These are phyloP conservation scores for Pelobates cultripes DNA, from an alignment of 2,797 vertebrate genomes.

Conservation along the genomic window DNA sequence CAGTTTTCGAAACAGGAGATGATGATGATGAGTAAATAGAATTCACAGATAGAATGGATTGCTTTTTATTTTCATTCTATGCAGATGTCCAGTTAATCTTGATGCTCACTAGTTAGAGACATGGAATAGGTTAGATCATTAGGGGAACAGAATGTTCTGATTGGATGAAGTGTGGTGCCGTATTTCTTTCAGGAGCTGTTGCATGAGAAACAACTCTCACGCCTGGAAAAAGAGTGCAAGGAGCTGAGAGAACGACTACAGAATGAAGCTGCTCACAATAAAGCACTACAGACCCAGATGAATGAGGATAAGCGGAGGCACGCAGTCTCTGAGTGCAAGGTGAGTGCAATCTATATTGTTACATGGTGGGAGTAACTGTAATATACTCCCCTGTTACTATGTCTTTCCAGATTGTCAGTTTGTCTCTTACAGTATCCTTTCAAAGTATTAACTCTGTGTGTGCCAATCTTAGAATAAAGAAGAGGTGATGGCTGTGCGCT, in stretches of 20 bases:
- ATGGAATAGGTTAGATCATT: not conserved
- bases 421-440: too few species aligned
- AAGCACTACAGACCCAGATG: constrained; percentile 88
- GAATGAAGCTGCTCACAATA: constrained; percentile 85
- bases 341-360: constrained; percentile 52
- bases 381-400: too few species aligned
- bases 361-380: too few species aligned
- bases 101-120: not conserved
- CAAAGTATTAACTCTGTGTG: not conserved
- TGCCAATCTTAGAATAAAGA: constrained; percentile 83
- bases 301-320: constrained; percentile 92
- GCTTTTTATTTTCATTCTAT: too few species aligned
- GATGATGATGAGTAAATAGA: too few species aligned
- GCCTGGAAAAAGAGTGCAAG: constrained; percentile 85
- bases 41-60: too few species aligned
- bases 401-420: too few species aligned
- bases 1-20: too few species aligned
- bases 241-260: constrained; percentile 87
- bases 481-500: constrained; percentile 91
- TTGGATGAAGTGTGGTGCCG: not conserved
- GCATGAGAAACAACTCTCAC: constrained; percentile 83
- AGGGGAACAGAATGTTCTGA: not conserved
- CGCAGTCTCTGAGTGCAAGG: constrained; percentile 91
- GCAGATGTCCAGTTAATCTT: too few species aligned
- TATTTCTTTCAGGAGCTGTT: constrained; percentile 81